Conservation (phyloP, 2,888 invertebrate genomes). For the Drosophila putrida region DNA sequence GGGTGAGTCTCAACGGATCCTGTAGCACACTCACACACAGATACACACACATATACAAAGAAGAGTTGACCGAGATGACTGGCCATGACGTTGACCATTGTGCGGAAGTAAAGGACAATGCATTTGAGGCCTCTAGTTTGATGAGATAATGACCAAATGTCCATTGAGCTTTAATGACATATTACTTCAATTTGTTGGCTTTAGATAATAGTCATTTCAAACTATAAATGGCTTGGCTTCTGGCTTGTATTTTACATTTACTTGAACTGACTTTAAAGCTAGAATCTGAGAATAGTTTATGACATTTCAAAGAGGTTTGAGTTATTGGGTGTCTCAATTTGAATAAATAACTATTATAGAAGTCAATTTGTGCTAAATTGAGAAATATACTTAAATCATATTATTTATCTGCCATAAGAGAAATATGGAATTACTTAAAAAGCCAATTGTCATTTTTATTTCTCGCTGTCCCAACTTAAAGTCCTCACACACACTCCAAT, state of each 20-base stretch:
- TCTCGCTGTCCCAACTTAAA: constrained; percentile 31
- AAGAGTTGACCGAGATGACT: constrained; percentile 33
- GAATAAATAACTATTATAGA: constrained; percentile 5
- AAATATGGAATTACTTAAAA: constrained; percentile 5
- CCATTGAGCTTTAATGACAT: constrained; percentile 53
- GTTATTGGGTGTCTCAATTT: too few species aligned
- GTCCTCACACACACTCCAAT: constrained; percentile 21
- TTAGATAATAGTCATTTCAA: constrained; percentile 16
- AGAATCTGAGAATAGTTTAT: too few species aligned
- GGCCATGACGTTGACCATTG: constrained; percentile 59
- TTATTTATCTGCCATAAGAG: not conserved
- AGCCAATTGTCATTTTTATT: constrained; percentile 45
- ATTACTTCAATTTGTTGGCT: constrained; percentile 48
- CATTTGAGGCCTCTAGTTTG: constrained; percentile 20
- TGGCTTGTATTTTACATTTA: not conserved
- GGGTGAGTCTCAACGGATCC: constrained; percentile 57
- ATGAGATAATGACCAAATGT: constrained; percentile 57
- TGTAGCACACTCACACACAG: constrained; percentile 10
- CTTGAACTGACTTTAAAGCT: not conserved
- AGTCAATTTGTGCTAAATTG: not conserved
- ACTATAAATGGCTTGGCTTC: constrained; percentile 4
- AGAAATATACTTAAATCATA: not conserved
- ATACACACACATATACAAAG: not conserved
- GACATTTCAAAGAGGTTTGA: too few species aligned
- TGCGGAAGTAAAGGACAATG: constrained; percentile 29